These are phyloP conservation scores for Epinephelus malabaricus DNA, from an alignment of 2,797 vertebrate genomes.

Conservation along the genomic window DNA sequence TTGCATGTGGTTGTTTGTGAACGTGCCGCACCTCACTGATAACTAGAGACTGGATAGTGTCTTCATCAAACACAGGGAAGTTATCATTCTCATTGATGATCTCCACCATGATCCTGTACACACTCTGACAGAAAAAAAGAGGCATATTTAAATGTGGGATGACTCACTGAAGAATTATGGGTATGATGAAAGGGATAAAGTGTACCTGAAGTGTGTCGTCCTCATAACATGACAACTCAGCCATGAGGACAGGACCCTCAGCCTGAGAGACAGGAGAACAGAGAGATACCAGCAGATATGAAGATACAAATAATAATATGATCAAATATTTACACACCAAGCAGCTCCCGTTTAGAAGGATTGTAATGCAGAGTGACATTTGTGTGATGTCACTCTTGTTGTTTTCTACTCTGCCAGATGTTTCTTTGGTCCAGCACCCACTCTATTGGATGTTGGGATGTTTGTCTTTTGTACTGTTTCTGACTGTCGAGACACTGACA, in stretches of 20 bases:
- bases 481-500: no score
- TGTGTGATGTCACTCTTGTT: no score
- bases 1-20: background rate
- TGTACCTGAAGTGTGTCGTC: constrained; percentile 80
- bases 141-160: constrained; percentile 6
- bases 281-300: constrained; percentile 7
- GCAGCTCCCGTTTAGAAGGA: no score
- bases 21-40: constrained; percentile 84
- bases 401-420: no score
- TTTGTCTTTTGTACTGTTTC: no score
- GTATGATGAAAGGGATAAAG: background rate
- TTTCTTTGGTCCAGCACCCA: no score
- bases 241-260: constrained; percentile 80
- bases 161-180: background rate
- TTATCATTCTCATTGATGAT: constrained; percentile 90
- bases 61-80: constrained; percentile 81
- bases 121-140: constrained; percentile 68
- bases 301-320: background rate
- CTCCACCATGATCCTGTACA: constrained; percentile 88
- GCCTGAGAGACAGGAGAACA: constrained; percentile 59
- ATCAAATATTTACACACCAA: no score
- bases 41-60: constrained; percentile 71
- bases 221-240: constrained; percentile 80
- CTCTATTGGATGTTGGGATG: no score
- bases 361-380: no score